Percentiles rank a stretch among this genome's conserved stretches.
Conservation (phyloP, 1,140 invertebrate genomes). For the Prorops nasuta region DNA sequence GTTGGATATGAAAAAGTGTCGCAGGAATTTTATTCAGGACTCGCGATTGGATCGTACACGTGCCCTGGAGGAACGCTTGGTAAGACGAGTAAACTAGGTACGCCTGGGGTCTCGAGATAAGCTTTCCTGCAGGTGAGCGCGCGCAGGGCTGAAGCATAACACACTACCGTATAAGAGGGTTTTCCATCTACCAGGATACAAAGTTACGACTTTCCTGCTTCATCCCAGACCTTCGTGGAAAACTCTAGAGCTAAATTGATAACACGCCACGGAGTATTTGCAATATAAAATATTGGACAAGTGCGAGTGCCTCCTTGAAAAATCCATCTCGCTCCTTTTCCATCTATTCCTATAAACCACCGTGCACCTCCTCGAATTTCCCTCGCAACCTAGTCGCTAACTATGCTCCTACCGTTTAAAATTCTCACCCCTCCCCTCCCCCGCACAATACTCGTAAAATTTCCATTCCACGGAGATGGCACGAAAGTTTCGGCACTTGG, state of each 20-base stretch:
- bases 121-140: constrained; percentile 14
- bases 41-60: no score
- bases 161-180: constrained; percentile 2
- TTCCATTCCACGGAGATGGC: no score
- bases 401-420: no score
- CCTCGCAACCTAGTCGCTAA: not conserved
- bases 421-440: no score
- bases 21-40: no score
- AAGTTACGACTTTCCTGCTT: constrained; percentile 14
- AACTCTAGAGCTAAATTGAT: constrained; percentile 33
- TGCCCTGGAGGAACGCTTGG: no score
- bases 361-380: constrained; percentile 24
- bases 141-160: constrained; percentile 2
- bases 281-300: constrained; percentile 12
- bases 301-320: not conserved
- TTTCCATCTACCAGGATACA: constrained; percentile 12
- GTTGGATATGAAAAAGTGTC: no score
- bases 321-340: constrained; percentile 1
- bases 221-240: no score
- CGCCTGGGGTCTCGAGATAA: constrained; percentile 26
- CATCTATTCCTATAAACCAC: no score
- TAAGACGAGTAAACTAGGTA: no score
- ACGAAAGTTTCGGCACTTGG: no score
- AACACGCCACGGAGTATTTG: constrained; percentile 14
- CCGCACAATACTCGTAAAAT: no score